phyloP scores from a whole-genome alignment of 2,797 vertebrate species.

The Cossypha heuglini region DNA sequence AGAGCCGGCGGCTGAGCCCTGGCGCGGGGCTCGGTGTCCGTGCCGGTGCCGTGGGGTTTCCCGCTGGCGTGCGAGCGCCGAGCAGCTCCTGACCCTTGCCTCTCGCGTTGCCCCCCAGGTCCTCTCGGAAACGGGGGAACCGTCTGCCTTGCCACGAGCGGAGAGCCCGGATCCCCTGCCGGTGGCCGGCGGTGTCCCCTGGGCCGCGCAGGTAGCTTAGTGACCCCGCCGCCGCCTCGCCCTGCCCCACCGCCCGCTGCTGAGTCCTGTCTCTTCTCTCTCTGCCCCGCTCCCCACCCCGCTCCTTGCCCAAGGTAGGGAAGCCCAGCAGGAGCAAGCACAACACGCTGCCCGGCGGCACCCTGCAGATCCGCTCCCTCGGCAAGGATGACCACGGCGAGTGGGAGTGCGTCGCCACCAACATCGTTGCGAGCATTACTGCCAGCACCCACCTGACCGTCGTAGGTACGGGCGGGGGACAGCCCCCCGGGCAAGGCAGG shows the following conservation, averaged over 20 bases:
- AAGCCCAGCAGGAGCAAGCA: constrained; percentile 99
- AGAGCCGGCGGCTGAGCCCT: neutral
- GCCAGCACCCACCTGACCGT: constrained; percentile 98
- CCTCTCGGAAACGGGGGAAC: constrained; percentile 15
- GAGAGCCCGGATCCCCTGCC: constrained; percentile 32
- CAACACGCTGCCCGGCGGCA: constrained; percentile 93
- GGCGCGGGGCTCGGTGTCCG: neutral
- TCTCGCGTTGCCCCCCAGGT: constrained; percentile 41
- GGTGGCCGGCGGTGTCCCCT: constrained; percentile 44
- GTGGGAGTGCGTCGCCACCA: constrained; percentile 98
- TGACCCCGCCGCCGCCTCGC: neutral
- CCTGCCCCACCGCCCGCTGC: neutral
- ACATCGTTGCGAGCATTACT: constrained; percentile 98
- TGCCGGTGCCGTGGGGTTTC: neutral
- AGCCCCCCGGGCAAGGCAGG: neutral
- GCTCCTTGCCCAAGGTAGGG: constrained; percentile 88
- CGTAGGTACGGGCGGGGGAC: constrained; percentile 81
- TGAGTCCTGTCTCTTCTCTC: constrained; percentile 24
- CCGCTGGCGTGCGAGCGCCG: neutral
- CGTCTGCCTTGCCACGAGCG: constrained; percentile 6
- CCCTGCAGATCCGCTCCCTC: constrained; percentile 94
- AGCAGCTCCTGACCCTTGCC: constrained; percentile 15
- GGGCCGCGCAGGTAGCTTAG: constrained; percentile 50
- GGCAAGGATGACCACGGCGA: constrained; percentile 99
- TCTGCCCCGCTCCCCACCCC: neutral